Evolutionary conservation across 2,888 invertebrate genomes (phyloP).

Genomic region (Plebejus anna): DNA sequence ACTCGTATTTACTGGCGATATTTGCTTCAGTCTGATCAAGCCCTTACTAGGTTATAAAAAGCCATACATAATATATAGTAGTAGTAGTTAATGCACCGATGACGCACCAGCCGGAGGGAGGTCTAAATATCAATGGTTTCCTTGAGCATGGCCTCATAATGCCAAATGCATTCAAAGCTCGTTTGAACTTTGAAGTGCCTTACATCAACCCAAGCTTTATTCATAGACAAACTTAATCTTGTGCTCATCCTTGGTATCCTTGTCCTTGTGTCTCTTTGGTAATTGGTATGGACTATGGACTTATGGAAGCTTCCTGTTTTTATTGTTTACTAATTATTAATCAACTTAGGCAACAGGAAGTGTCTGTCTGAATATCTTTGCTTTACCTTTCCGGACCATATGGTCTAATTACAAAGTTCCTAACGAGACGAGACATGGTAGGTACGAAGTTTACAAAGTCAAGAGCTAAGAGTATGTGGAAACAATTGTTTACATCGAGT

Average conservation of each 20-base stretch:
- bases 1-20: too few species aligned
- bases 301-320: too few species aligned
- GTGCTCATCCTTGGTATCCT: too few species aligned
- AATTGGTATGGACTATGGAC: too few species aligned
- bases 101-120: neutral
- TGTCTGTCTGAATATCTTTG: too few species aligned
- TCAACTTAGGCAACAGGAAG: too few species aligned
- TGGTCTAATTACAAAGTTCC: neutral
- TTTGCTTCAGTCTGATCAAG: neutral
- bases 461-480: neutral
- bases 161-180: too few species aligned
- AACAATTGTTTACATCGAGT: conserved; percentile 27
- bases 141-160: neutral
- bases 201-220: too few species aligned
- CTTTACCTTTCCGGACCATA: neutral
- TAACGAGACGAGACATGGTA: neutral
- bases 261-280: too few species aligned
- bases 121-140: neutral
- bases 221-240: too few species aligned
- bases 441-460: neutral
- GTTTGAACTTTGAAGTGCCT: too few species aligned
- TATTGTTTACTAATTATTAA: too few species aligned
- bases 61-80: neutral
- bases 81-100: neutral
- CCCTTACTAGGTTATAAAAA: neutral